Percentiles rank a stretch among this genome's conserved stretches.
Conservation (phyloP, 1,140 invertebrate species). For the Macrosteles quadrilineatus region DNA sequence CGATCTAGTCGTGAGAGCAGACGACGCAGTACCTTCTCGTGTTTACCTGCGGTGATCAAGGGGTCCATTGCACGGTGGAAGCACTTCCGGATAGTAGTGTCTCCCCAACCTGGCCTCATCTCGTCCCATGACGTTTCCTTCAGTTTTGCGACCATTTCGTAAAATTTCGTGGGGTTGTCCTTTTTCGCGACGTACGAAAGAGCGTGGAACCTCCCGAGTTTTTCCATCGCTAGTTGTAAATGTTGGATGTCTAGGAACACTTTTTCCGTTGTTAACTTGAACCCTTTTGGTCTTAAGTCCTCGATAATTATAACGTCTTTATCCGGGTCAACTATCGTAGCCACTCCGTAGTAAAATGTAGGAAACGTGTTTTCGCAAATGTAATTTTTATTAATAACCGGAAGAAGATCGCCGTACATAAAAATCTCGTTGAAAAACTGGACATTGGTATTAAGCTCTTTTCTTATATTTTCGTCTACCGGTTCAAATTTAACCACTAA, state of each 20-base stretch:
- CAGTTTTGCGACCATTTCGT: conserved; percentile 40
- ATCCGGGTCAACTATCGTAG: conserved; percentile 5
- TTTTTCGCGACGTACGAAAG: conserved; percentile 48
- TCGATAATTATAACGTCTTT: conserved; percentile 46
- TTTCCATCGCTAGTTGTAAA: conserved; percentile 43
- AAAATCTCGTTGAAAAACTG: conserved; percentile 38
- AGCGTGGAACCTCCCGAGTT: conserved; percentile 50
- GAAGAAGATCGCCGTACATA: conserved; percentile 37
- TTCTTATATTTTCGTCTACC: background rate
- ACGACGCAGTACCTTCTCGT: background rate
- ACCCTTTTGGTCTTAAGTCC: conserved; percentile 41
- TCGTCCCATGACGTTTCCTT: conserved; percentile 33
- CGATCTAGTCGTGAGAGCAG: background rate
- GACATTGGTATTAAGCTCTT: conserved; percentile 15
- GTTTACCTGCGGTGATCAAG: background rate
- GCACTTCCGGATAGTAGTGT: no score
- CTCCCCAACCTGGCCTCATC: no score
- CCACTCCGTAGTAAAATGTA: conserved; percentile 34
- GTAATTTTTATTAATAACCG: conserved; percentile 15
- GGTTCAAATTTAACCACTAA: conserved; percentile 26
- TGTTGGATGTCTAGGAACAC: conserved; percentile 43
- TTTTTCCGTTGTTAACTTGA: conserved; percentile 3
- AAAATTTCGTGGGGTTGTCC: conserved; percentile 42
- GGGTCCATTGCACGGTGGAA: conserved; percentile 19
- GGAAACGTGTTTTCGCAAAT: conserved; percentile 24